Conservation (phyloP, 2,113 vertebrate genomes). For the Greenwoodochromis staneri region DNA sequence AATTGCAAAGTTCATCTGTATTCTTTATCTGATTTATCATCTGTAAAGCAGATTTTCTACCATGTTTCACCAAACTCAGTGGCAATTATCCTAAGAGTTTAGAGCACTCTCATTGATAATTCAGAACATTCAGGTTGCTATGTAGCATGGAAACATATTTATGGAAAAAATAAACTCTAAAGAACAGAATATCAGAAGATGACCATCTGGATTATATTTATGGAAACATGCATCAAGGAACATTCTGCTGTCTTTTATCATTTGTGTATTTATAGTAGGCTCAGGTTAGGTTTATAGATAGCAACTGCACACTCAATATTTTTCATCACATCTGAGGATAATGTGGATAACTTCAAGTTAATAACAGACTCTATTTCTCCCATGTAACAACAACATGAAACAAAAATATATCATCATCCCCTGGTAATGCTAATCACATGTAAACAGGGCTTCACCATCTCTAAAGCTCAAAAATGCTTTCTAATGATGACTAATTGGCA, state of each 20-base stretch:
- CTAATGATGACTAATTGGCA: accelerated
- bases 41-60: neutral
- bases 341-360: neutral
- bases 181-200: neutral
- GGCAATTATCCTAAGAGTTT: neutral
- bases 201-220: neutral
- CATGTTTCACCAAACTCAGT: neutral
- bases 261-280: neutral
- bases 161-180: neutral
- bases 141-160: accelerated
- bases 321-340: neutral
- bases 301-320: neutral
- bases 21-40: neutral
- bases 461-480: neutral
- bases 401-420: neutral
- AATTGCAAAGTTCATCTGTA: neutral
- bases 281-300: neutral
- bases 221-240: neutral
- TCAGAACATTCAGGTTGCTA: neutral
- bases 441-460: neutral
- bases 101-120: neutral
- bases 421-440: neutral
- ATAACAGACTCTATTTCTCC: neutral
- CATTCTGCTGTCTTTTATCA: neutral
- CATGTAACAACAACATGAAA: neutral